phyloP scores from a whole-genome alignment of 1,140 invertebrate genomes.

The Papilio polyxenes region DNA sequence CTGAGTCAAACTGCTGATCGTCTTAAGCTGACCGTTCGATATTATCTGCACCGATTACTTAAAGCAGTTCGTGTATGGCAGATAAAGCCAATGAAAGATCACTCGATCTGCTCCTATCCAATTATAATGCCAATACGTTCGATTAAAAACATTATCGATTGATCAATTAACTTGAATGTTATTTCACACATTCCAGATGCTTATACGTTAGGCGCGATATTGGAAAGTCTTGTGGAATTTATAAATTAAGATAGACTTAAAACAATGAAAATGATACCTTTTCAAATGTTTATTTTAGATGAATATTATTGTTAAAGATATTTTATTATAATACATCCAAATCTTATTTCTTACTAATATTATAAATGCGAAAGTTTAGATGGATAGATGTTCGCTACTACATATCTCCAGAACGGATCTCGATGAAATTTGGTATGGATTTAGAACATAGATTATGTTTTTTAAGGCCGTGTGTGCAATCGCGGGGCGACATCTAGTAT shows the following conservation, averaged over 20 bases:
- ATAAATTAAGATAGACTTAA: background rate
- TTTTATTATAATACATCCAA: background rate
- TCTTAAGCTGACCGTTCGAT: too few relatives aligned
- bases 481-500: too few relatives aligned
- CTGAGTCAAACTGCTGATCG: too few relatives aligned
- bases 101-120: background rate
- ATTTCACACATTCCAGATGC: conserved; percentile 2
- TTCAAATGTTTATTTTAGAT: background rate
- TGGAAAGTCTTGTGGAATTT: background rate
- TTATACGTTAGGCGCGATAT: background rate
- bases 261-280: background rate
- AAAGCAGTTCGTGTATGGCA: background rate
- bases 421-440: too few relatives aligned
- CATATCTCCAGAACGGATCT: too few relatives aligned
- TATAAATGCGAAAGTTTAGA: too few relatives aligned
- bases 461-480: too few relatives aligned
- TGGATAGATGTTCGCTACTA: too few relatives aligned
- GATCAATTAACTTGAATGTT: background rate
- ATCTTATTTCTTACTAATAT: background rate
- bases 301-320: background rate
- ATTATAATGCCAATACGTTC: conserved; percentile 20
- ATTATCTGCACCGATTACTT: too few relatives aligned
- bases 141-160: conserved; percentile 25
- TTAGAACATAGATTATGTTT: too few relatives aligned
- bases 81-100: background rate